These are phyloP conservation scores for Coturnix japonica DNA, from an alignment of 2,113 vertebrate genomes.

Conservation along the genomic window DNA sequence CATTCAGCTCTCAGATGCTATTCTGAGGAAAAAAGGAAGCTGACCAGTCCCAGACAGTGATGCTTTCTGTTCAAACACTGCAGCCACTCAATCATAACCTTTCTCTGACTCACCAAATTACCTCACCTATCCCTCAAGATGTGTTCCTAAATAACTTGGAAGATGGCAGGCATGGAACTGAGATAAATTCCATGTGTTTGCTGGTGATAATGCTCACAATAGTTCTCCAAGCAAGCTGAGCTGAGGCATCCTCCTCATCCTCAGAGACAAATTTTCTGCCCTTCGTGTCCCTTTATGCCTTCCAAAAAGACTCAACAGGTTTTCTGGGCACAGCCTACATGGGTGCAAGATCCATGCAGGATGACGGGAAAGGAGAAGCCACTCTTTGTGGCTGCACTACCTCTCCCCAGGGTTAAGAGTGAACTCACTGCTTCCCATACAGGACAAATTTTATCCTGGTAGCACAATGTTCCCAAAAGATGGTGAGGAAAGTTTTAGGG, in stretches of 20 bases:
- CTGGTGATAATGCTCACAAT: neutral
- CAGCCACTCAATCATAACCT: neutral
- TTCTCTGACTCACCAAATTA: neutral
- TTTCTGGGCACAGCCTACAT: neutral
- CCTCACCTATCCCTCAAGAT: neutral
- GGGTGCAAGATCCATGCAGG: neutral
- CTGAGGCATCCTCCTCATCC: neutral
- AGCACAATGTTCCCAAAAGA: neutral
- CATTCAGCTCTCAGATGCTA: constrained; percentile 2
- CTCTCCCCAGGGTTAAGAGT: neutral
- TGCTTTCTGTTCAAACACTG: neutral
- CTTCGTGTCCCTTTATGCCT: neutral
- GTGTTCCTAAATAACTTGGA: neutral
- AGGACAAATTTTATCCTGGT: neutral
- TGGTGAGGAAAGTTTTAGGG: neutral
- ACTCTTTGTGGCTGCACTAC: neutral
- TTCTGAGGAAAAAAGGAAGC: constrained; percentile 35
- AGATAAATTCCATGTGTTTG: neutral
- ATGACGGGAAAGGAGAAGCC: neutral
- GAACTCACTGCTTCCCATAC: neutral
- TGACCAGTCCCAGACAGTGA: neutral
- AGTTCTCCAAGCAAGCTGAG: neutral
- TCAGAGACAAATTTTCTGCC: neutral
- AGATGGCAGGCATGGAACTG: neutral
- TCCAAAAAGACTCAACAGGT: rapidly evolving